Evolutionary conservation across 2,888 invertebrate species (phyloP).

Genomic region (Diachrysia chrysitis): DNA sequence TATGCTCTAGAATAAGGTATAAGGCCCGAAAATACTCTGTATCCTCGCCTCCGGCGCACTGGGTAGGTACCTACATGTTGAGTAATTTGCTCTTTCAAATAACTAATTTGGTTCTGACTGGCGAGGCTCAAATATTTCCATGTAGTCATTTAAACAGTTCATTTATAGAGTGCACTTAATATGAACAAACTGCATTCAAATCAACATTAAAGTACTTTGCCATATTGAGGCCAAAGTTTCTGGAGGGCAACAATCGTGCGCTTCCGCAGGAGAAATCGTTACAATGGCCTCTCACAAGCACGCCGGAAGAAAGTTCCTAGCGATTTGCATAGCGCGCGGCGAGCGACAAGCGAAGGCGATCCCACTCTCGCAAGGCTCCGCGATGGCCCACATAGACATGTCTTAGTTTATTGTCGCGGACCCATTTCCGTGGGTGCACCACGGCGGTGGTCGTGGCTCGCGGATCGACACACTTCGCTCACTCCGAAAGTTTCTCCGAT

Average conservation of each 20-base stretch:
- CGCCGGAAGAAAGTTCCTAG: conserved; percentile 87
- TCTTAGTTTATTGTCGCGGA: conserved; percentile 83
- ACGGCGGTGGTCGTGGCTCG: conserved; percentile 70
- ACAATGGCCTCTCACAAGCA: conserved; percentile 79
- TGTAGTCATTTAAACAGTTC: conserved; percentile 15
- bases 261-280: conserved; percentile 82
- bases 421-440: conserved; percentile 87
- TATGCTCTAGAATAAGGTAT: conserved; percentile 12
- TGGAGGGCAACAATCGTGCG: conserved; percentile 70
- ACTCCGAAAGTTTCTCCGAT: conserved; percentile 87
- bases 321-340: conserved; percentile 82
- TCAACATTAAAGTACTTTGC: conserved; percentile 24
- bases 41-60: conserved; percentile 8
- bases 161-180: conserved; percentile 35
- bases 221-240: conserved; percentile 61
- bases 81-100: conserved; percentile 14
- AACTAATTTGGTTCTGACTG: conserved; percentile 16
- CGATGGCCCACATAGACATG: conserved; percentile 86
- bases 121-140: conserved; percentile 12
- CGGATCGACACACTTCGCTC: conserved; percentile 83
- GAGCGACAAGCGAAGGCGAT: conserved; percentile 64
- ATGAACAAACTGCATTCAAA: conserved; percentile 19
- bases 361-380: conserved; percentile 66
- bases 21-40: background rate
- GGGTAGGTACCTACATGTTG: conserved; percentile 2